Base-by-base conservation (phyloP, 2,113 vertebrate species). In the Hemibagrus wyckioides region DNA sequence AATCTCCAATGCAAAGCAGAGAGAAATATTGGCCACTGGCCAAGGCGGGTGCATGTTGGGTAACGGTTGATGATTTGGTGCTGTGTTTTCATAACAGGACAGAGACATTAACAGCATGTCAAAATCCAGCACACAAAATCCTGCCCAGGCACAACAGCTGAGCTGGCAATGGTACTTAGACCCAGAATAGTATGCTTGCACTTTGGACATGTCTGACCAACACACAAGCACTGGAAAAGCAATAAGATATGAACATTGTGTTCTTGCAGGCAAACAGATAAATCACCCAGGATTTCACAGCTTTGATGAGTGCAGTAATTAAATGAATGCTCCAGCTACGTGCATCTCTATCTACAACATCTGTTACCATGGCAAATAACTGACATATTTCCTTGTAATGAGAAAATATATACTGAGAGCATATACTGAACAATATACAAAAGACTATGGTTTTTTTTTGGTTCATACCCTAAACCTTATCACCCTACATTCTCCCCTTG, bases 81-180 rank as follows among this genome's bases (percentile, higher is more conserved):
- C 89, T 61, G 80, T 86, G 84, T 86, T 83, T 86, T 67, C 50
- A 88, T 57, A 88, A 89, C 89, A 88, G 76, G 86, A 88, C 85
- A 77, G 82, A 84, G 56, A 71, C 61, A 80, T 88, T 83, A 83
- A 56, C 23, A 80, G 59, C 82, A 56, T 25, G 17, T 7, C 44
- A 48, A 48, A 48, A 48, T 25, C 71, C 14, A 28, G 23, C 69
- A 59, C 39, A 17, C 65, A 39, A 59, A 25, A 36, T 77, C 50
- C 59, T 61, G 56, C 50, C 56, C n/a, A 30, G 61, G 63, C 61
- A 82, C 91, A 93, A 92, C 91, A 92, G 92, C 93, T 94, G 93
- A 94, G 91, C 90, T 91, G 90, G 92, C 89, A 80, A 76, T 86
- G 88, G 82, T 48, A 92, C 88, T 92, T 88, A 94, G 76, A 71